These are phyloP conservation scores for Siniperca chuatsi DNA, from an alignment of 2,113 vertebrate genomes.

Conservation along the genomic window DNA sequence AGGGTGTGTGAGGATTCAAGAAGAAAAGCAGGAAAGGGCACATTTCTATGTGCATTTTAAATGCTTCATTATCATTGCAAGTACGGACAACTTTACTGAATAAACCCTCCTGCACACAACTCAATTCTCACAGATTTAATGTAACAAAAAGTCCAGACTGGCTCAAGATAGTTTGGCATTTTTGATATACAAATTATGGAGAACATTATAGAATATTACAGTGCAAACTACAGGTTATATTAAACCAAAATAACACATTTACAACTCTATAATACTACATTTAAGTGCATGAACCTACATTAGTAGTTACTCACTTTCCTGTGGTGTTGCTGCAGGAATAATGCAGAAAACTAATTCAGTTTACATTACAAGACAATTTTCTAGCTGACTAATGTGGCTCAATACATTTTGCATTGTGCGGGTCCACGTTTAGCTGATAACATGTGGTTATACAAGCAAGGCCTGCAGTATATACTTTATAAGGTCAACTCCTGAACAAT, in stretches of 20 bases:
- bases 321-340: neutral
- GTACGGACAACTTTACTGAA: neutral
- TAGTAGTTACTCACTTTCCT: neutral
- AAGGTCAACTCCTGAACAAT: neutral
- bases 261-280: neutral
- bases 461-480: conserved; percentile 14
- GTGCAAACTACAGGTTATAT: neutral
- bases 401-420: neutral
- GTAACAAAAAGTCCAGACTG: neutral
- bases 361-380: neutral
- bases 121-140: neutral
- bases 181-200: neutral
- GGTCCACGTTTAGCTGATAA: neutral
- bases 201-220: neutral
- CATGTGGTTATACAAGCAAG: conserved; percentile 17
- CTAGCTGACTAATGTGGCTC: neutral
- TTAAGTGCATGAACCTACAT: fast-evolving
- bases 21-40: neutral
- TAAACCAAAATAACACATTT: neutral
- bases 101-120: neutral
- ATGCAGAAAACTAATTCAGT: neutral
- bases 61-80: neutral
- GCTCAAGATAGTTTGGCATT: neutral
- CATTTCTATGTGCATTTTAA: neutral
- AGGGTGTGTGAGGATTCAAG: neutral